Percentiles rank a stretch among this genome's conserved stretches.
phyloP scores from a whole-genome alignment of 2,113 vertebrate species.

The Poecile atricapillus region DNA sequence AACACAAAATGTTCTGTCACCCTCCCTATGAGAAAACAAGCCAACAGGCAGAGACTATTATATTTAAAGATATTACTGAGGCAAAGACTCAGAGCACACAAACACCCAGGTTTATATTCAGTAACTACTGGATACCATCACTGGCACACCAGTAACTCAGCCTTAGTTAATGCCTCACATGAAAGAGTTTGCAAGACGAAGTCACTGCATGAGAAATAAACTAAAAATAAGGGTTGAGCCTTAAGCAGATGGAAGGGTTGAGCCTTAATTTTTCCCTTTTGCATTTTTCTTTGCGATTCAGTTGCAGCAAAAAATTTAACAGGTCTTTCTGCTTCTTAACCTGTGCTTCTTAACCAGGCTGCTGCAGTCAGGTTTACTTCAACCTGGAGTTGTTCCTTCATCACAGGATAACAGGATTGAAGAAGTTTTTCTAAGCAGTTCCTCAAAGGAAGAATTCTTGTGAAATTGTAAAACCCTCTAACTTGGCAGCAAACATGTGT shows the following conservation, averaged over 20 bases:
- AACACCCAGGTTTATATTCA: slow-evolving; percentile 58
- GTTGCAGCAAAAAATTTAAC: background rate
- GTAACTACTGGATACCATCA: slow-evolving; percentile 69
- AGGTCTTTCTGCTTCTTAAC: background rate
- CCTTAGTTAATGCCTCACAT: slow-evolving; percentile 50
- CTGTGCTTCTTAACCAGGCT: background rate
- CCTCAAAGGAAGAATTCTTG: background rate
- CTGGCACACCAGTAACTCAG: slow-evolving; percentile 46
- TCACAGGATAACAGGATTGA: background rate
- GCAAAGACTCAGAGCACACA: slow-evolving; percentile 51
- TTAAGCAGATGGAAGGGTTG: background rate
- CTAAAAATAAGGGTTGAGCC: slow-evolving; percentile 43
- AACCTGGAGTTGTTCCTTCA: background rate
- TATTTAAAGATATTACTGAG: slow-evolving; percentile 56
- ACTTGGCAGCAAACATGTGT: background rate
- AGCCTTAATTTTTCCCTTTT: background rate
- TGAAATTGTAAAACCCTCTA: background rate
- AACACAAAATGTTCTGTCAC: slow-evolving; percentile 72
- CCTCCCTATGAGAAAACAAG: slow-evolving; percentile 51
- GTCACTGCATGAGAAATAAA: slow-evolving; percentile 60
- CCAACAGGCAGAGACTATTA: slow-evolving; percentile 45
- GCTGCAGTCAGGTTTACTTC: background rate
- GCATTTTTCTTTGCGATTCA: background rate
- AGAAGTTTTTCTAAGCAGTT: background rate
- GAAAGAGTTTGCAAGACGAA: slow-evolving; percentile 61